A percentile compares a stretch with the other conserved stretches of the same genome.
phyloP scores from a whole-genome alignment of 2,888 invertebrate genomes.

The Smittia aterrima region DNA sequence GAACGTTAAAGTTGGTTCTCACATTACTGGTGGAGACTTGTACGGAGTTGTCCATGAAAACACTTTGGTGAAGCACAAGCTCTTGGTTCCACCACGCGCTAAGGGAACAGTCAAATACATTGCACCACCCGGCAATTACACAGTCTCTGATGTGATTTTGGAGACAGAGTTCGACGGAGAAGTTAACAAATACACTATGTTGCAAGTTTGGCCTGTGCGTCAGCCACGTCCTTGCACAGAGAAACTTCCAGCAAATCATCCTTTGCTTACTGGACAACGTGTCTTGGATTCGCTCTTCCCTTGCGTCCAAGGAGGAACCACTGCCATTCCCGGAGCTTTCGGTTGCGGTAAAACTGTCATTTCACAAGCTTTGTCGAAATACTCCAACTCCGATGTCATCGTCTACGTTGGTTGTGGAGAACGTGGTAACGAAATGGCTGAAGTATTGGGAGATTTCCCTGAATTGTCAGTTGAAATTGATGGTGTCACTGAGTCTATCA shows the following conservation, averaged over 20 bases:
- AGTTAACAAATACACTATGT: conserved; percentile 86
- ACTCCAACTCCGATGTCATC: conserved; percentile 99
- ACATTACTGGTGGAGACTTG: conserved; percentile 97
- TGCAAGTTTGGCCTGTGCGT: conserved; percentile 99
- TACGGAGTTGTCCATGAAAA: conserved; percentile 97
- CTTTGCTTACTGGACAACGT: conserved; percentile 95
- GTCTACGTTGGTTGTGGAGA: conserved; percentile 99
- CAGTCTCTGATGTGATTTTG: conserved; percentile 89
- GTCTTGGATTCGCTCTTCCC: conserved; percentile 98
- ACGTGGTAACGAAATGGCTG: conserved; percentile 99
- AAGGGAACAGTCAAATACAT: conserved; percentile 96
- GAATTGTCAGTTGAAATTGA: conserved; percentile 97
- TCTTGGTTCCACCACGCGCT: conserved; percentile 90
- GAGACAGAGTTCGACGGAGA: conserved; percentile 99
- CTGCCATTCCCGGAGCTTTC: conserved; percentile 98
- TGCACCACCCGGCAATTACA: conserved; percentile 91
- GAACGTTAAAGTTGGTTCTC: conserved; percentile 87
- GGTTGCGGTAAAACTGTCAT: conserved; percentile 99
- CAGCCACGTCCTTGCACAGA: conserved; percentile 95
- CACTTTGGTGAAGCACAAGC: conserved; percentile 94
- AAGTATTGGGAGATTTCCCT: conserved; percentile 98
- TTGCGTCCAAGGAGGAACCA: conserved; percentile 98
- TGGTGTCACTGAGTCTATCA: conserved; percentile 95
- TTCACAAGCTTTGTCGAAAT: conserved; percentile 98
- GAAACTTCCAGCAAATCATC: conserved; percentile 98